phyloP scores from a whole-genome alignment of 2,888 invertebrate genomes.

The Cistogaster globosa region DNA sequence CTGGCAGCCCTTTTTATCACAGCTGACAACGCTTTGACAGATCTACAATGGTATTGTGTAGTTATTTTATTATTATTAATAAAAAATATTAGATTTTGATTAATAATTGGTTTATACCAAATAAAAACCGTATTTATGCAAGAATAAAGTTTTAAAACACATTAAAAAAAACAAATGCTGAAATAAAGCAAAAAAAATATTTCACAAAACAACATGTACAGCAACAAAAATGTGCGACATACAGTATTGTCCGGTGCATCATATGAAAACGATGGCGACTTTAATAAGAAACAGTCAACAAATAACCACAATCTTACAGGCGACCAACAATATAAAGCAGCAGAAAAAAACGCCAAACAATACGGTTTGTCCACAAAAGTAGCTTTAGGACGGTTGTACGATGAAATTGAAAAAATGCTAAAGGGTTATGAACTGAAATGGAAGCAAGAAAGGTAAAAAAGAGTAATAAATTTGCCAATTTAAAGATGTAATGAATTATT shows the following conservation, averaged over 20 bases:
- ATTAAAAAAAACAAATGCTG: conserved; percentile 43
- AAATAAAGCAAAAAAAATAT: conserved; percentile 6
- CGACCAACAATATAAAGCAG: conserved; percentile 11
- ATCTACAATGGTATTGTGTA: conserved; percentile 20
- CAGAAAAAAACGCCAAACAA: conserved; percentile 29
- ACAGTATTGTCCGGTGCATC: conserved; percentile 29
- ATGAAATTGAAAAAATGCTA: conserved; percentile 87
- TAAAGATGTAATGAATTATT: not conserved
- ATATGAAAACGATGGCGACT: not conserved
- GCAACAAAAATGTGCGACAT: conserved; percentile 40
- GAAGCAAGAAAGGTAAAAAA: conserved; percentile 84
- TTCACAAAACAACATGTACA: conserved; percentile 47
- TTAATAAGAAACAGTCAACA: conserved; percentile 24
- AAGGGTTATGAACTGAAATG: conserved; percentile 86
- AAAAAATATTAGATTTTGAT: conserved; percentile 27
- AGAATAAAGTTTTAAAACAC: not conserved
- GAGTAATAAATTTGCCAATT: not conserved
- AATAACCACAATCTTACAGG: conserved; percentile 32
- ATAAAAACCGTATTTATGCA: conserved; percentile 18
- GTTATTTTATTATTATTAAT: conserved; percentile 15
- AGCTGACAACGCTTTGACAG: conserved; percentile 55
- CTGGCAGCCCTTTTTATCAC: conserved; percentile 7
- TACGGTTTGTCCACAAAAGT: conserved; percentile 87
- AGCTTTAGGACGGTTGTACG: conserved; percentile 88
- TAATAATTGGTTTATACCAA: conserved; percentile 21